A percentile compares a stretch with the other conserved stretches of the same genome.
Evolutionary conservation across 2,888 invertebrate genomes (phyloP).

Genomic region (Pseudococcus viburni): DNA sequence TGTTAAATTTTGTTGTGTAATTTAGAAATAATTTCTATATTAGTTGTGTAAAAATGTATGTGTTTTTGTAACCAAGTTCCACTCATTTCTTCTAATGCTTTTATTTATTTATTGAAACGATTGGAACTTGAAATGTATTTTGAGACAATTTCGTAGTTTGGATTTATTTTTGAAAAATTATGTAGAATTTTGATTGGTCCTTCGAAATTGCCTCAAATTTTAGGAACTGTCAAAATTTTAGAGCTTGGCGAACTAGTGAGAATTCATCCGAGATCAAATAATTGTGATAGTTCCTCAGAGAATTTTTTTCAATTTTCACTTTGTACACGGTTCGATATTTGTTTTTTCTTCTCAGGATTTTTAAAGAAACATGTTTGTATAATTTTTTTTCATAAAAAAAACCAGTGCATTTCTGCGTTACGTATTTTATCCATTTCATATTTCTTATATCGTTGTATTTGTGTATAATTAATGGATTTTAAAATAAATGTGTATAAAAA

Average conservation of each 20-base stretch:
- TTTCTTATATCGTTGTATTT: slow-evolving; percentile 15
- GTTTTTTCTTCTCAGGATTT: too few relatives aligned
- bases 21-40: slow-evolving; percentile 25
- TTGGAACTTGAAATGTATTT: not conserved
- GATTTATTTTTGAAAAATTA: not conserved
- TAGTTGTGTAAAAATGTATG: not conserved
- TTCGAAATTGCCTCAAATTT: not conserved
- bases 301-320: too few relatives aligned
- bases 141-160: not conserved
- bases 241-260: not conserved
- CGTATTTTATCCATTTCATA: slow-evolving; percentile 28
- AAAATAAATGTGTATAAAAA: slow-evolving; percentile 16
- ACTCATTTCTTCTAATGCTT: slow-evolving; percentile 11
- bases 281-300: not conserved
- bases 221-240: not conserved
- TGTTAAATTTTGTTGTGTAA: slow-evolving; percentile 10
- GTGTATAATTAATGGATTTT: slow-evolving; percentile 22
- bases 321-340: too few relatives aligned
- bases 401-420: not conserved
- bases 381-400: too few relatives aligned
- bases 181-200: not conserved
- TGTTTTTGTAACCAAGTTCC: not conserved
- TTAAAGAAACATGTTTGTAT: too few relatives aligned
- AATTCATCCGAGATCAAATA: not conserved
- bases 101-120: slow-evolving; percentile 11